These are phyloP conservation scores for Enhydra lutris DNA, from an alignment of 2,113 vertebrate species.

Conservation along the genomic window DNA sequence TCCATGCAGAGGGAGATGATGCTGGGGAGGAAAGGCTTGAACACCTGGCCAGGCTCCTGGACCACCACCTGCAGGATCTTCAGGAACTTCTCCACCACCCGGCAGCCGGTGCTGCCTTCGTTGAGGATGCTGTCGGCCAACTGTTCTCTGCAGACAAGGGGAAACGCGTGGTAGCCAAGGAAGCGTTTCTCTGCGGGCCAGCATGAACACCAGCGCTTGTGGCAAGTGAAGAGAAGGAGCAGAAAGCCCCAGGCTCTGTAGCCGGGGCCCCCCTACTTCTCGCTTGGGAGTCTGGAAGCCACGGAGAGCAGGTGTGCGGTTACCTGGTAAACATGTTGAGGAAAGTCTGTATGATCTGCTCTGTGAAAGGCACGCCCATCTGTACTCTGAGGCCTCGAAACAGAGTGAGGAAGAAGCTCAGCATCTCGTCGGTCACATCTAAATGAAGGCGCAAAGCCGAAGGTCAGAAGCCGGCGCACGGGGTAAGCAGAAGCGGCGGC, in stretches of 20 bases:
- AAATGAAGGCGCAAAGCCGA: constrained; percentile 32
- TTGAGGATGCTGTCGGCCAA: constrained; percentile 96
- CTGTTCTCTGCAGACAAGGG: constrained; percentile 88
- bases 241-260: neutral
- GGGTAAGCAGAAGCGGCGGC: neutral
- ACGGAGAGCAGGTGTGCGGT: neutral
- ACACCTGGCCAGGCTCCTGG: constrained; percentile 96
- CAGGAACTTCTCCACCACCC: constrained; percentile 97
- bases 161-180: neutral
- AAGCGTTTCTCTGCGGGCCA: neutral
- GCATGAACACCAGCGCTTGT: neutral
- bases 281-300: neutral
- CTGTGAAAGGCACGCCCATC: constrained; percentile 98
- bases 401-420: constrained; percentile 98
- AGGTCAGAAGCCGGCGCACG: neutral
- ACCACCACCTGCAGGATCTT: constrained; percentile 99
- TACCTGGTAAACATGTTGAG: constrained; percentile 99
- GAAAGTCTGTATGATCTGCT: constrained; percentile 98
- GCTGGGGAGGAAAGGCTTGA: constrained; percentile 96
- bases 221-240: neutral
- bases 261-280: neutral
- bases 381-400: constrained; percentile 97
- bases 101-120: constrained; percentile 95
- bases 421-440: constrained; percentile 98
- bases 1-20: constrained; percentile 98